These are phyloP conservation scores for Mythimna loreyi DNA, from an alignment of 2,888 invertebrate species.

Conservation along the genomic window DNA sequence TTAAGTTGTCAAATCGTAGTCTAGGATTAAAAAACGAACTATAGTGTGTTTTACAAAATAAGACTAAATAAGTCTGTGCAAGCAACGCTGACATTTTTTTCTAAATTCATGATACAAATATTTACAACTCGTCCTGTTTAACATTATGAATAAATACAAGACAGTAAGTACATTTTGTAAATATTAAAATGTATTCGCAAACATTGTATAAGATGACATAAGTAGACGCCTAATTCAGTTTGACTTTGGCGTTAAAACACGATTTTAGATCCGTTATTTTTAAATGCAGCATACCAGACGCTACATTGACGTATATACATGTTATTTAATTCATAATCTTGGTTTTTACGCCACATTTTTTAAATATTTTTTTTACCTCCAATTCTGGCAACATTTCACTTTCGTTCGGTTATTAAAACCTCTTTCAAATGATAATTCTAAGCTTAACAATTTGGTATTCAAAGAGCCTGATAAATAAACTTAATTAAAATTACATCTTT, in stretches of 20 bases:
- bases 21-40: too few species aligned
- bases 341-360: constrained; percentile 25
- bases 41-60: too few species aligned
- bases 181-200: constrained; percentile 5
- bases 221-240: constrained; percentile 13
- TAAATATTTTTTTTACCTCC: not conserved
- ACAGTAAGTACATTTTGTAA: constrained; percentile 54
- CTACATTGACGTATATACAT: constrained; percentile 39
- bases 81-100: constrained; percentile 42
- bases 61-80: not conserved
- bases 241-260: constrained; percentile 12
- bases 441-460: constrained; percentile 57
- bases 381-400: constrained; percentile 19
- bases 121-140: constrained; percentile 52
- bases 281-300: constrained; percentile 16
- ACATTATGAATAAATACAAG: constrained; percentile 47
- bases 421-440: constrained; percentile 61
- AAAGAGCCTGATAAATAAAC: constrained; percentile 62
- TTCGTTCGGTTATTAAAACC: constrained; percentile 49
- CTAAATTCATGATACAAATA: constrained; percentile 38
- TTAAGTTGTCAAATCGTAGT: too few species aligned
- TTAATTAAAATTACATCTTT: constrained; percentile 48
- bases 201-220: constrained; percentile 16
- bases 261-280: constrained; percentile 16
- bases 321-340: constrained; percentile 18